phyloP scores from a whole-genome alignment of 2,797 vertebrate species.

The Bufotes viridis region DNA sequence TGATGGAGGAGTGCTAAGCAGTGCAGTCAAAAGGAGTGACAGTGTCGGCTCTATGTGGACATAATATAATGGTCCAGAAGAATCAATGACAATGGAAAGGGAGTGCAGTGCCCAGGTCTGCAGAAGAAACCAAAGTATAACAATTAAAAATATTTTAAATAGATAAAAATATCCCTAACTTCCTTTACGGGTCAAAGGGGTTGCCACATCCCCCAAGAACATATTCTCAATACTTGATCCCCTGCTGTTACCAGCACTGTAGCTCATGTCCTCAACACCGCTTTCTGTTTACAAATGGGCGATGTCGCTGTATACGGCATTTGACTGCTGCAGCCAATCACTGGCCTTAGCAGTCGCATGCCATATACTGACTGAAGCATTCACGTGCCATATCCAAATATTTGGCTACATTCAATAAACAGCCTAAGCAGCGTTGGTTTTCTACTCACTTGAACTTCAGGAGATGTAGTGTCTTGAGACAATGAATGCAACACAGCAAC shows the following conservation, averaged over 20 bases:
- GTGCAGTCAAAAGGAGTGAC: constrained; percentile 80
- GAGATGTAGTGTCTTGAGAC: constrained; percentile 91
- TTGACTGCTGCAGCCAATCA: too few species aligned
- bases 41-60: constrained; percentile 84
- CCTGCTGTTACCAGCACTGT: too few species aligned
- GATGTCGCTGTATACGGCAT: too few species aligned
- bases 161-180: too few species aligned
- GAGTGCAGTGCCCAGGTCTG: constrained; percentile 93
- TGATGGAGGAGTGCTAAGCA: constrained; percentile 84
- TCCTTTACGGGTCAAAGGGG: too few species aligned
- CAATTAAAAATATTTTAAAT: background rate
- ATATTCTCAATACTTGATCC: too few species aligned
- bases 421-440: background rate
- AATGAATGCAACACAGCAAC: constrained; percentile 89
- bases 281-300: too few species aligned
- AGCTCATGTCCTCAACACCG: too few species aligned
- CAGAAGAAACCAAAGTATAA: constrained; percentile 57
- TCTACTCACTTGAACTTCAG: constrained; percentile 87
- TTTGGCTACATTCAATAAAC: background rate
- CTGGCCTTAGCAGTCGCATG: too few species aligned
- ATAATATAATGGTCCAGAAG: constrained; percentile 82
- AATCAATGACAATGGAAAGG: constrained; percentile 84
- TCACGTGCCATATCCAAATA: background rate
- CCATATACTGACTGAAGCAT: too few species aligned
- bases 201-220: too few species aligned